Conservation (phyloP, 64 coral and sea anemone genomes). For the Dendronephthya gigantea region DNA sequence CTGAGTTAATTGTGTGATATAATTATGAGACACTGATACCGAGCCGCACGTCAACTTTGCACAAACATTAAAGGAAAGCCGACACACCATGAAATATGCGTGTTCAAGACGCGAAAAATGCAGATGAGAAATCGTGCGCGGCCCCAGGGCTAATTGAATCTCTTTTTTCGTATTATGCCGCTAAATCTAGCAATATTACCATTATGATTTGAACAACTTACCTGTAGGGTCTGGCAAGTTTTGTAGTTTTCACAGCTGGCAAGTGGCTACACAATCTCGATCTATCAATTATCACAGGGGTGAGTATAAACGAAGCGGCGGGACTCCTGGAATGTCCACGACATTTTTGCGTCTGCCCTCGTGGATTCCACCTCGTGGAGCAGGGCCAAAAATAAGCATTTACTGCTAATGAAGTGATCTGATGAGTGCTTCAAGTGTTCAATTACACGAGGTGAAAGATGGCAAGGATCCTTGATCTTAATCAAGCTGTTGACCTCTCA, state of each 20-base stretch:
- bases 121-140: background rate
- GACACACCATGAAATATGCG: background rate
- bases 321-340: background rate
- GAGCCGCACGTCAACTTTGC: background rate
- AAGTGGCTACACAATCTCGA: background rate
- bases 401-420: slow-evolving; percentile 15
- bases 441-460: slow-evolving; percentile 6
- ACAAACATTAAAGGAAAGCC: background rate
- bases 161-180: background rate
- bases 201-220: background rate
- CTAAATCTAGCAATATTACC: background rate
- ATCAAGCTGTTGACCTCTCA: background rate
- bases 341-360: slow-evolving; percentile 9
- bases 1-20: slow-evolving; percentile 21
- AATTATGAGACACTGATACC: slow-evolving; percentile 19
- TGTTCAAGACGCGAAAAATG: background rate
- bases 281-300: slow-evolving; percentile 9
- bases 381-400: slow-evolving; percentile 4
- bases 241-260: slow-evolving; percentile 12
- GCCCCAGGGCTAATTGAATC: background rate
- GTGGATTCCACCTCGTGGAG: background rate
- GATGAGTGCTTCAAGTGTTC: slow-evolving; percentile 18
- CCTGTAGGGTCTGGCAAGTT: background rate
- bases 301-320: background rate
- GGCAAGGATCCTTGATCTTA: background rate